A percentile compares a stretch with the other conserved stretches of the same genome.
Conservation (phyloP, 2,888 invertebrate species). For the Amiota communis region DNA sequence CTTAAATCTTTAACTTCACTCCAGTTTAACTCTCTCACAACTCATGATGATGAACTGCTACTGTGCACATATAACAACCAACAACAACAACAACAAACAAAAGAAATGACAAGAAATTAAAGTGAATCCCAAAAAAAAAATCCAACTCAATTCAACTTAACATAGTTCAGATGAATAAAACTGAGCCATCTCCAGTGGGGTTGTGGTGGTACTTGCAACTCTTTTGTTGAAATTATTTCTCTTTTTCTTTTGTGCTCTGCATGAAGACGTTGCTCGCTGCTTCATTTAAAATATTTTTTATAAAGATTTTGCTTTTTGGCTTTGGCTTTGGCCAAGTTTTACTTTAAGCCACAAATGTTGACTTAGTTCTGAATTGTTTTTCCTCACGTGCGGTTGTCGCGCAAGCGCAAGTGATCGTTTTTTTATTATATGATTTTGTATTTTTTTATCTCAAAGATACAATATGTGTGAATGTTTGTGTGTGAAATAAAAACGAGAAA, state of each 20-base stretch:
- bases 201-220: background rate
- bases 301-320: slow-evolving; percentile 37
- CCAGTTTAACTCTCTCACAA: no score
- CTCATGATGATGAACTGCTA: no score
- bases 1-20: no score
- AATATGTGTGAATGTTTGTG: background rate
- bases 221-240: background rate
- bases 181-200: no score
- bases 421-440: slow-evolving; percentile 32
- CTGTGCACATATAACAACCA: no score
- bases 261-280: slow-evolving; percentile 9
- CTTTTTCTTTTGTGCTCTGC: no score
- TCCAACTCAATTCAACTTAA: no score
- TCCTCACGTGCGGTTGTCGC: slow-evolving; percentile 66
- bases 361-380: slow-evolving; percentile 71
- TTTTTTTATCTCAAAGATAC: slow-evolving; percentile 1
- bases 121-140: no score
- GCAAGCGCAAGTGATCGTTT: slow-evolving; percentile 32
- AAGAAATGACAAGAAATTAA: no score
- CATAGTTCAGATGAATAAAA: no score
- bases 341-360: slow-evolving; percentile 54
- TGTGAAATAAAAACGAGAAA: slow-evolving; percentile 11
- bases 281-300: slow-evolving; percentile 44
- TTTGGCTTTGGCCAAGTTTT: slow-evolving; percentile 25
- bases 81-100: no score